Evolutionary conservation across 2,888 invertebrate genomes (phyloP).

Genomic region (Drosophila mercatorum): DNA sequence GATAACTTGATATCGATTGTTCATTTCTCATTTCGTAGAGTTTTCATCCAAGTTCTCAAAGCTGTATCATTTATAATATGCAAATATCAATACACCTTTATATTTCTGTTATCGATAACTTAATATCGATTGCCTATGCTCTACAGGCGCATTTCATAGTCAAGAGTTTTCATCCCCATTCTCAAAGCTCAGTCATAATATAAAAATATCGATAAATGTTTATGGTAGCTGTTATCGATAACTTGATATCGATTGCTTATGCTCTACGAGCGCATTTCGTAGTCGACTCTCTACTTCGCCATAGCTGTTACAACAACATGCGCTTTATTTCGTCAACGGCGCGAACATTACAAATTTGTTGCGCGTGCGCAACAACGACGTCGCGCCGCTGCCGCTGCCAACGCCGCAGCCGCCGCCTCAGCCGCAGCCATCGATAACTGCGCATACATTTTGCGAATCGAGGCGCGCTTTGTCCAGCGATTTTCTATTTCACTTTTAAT

Average conservation of each 20-base stretch:
- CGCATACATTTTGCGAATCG: conserved; percentile 34
- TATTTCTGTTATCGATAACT: too few species aligned
- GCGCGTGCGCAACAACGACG: conserved; percentile 56
- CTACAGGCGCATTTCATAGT: background rate
- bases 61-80: too few species aligned
- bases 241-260: background rate
- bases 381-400: conserved; percentile 10
- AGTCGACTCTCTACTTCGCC: conserved; percentile 23
- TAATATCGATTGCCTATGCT: too few species aligned
- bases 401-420: conserved; percentile 2
- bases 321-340: conserved; percentile 43
- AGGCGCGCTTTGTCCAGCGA: conserved; percentile 37
- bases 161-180: background rate
- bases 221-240: conserved; percentile 8
- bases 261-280: conserved; percentile 27
- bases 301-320: conserved; percentile 1
- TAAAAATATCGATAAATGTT: background rate
- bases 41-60: too few species aligned
- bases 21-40: too few species aligned
- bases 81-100: too few species aligned
- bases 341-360: conserved; percentile 69
- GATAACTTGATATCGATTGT: too few species aligned
- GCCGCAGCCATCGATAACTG: conserved; percentile 10
- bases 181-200: background rate
- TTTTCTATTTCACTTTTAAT: conserved; percentile 50